Base-by-base conservation (phyloP, 2,113 vertebrate genomes). In the Seriola quinqueradiata region DNA sequence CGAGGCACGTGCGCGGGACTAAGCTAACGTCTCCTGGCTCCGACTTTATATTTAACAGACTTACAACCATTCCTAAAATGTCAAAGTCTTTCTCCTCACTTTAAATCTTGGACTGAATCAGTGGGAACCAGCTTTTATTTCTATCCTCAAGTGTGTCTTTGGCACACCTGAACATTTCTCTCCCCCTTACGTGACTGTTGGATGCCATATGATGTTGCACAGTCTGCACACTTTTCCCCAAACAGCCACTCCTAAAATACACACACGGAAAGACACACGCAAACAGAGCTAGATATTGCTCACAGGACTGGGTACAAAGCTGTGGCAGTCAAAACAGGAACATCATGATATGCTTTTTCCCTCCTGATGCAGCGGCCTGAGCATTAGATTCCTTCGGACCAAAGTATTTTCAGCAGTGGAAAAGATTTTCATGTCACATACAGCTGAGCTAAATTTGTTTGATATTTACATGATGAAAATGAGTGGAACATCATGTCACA, bases 401-500 rank as follows among this genome's bases (percentile, higher is more conserved):
- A 21, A 55, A 32, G 13, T 13, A 21, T 55, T 73, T 66, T 46
- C 55, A 59, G 63, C 28, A 68, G 48, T 52, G 19, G 57, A 60
- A 8, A 28, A 64, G 10, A 46, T 11, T n/a, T 59, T 19, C n/a
- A 16, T 52, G 42, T 42, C 34, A 38, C 17, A 60, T 2, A 40
- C n/a, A 68, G 65, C 66, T 78, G 61, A 34, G 42, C 40, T 17
- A 66, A 59, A 66, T 70, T 63, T 59, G 46, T 42, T 80, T 54
- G 54, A 68, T 70, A 58, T 77, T 70, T 70, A 65, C 63, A 77
- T 75, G 69, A 52, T 63, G 13, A 54, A 59, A 73, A 42, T 23
- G 40, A 38, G 23, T 48, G 17, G 23, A 57, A 46, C 68, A 50
- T 23, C 48, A 44, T 50, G 28, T 70, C n/a, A 55, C 50, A 50